A percentile compares a stretch with the other conserved stretches of the same genome.
Conservation (phyloP, 2,797 vertebrate species). For the Zalophus californianus region DNA sequence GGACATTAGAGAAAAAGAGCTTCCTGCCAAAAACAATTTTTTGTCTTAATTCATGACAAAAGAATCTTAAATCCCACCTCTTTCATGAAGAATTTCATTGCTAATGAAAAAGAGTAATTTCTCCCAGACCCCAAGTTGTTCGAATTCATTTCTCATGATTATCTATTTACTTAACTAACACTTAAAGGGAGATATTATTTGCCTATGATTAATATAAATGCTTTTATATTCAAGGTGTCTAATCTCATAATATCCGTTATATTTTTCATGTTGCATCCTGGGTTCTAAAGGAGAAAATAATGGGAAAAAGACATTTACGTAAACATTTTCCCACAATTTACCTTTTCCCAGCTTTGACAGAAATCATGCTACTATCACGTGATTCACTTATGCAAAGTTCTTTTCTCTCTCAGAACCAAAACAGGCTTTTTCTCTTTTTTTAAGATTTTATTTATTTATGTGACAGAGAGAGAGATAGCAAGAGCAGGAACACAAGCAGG, state of each 20-base stretch:
- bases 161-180: constrained; percentile 32
- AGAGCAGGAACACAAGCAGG: too few relatives aligned
- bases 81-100: constrained; percentile 59
- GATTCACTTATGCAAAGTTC: constrained; percentile 7
- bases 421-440: not conserved
- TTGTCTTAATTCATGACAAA: constrained; percentile 48
- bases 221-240: not conserved
- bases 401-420: not conserved
- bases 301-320: not conserved
- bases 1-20: not conserved
- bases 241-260: not conserved
- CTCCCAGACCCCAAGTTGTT: constrained; percentile 14
- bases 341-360: not conserved
- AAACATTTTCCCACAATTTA: not conserved
- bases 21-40: not conserved
- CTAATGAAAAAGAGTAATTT: constrained; percentile 54
- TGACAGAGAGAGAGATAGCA: too few relatives aligned
- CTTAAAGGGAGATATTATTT: constrained; percentile 35
- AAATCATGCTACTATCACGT: not conserved
- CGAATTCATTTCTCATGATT: constrained; percentile 55
- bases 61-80: constrained; percentile 42
- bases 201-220: not conserved
- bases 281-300: constrained; percentile 49
- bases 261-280: constrained; percentile 4
- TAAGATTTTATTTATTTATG: too few relatives aligned